Base-by-base conservation (phyloP, 2,888 invertebrate genomes). In the Caenorhabditis sinica region DNA sequence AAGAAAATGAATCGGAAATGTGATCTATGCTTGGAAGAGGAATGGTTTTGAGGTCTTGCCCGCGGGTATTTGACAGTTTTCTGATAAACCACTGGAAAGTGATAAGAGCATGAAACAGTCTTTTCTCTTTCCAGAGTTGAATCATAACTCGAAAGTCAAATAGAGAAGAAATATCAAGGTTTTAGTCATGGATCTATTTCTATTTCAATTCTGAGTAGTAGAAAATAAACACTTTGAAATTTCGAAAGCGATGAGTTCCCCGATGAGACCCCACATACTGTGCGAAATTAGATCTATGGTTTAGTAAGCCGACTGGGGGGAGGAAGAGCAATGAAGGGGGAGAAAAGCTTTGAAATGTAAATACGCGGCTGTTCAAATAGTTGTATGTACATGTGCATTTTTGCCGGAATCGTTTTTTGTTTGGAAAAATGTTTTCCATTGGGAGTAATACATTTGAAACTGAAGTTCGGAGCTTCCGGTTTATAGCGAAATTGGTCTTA, bases 351-450 rank as follows among this genome's bases (percentile, higher is more conserved):
- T 30, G 58, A 71, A 79, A 79, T 79, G 79, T 79, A 79, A 79
- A 71, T 71, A 79, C 71, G 79, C 63, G 63, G 40, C 79, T 79
- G 79, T 79, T 79, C 79, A 79, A 79, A 79, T 65, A 79, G 61
- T 71, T 69, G 36, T 79, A 79, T 79, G 65, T 79, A 63, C 71
- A 79, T 79, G 79, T 72, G 79, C 69, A 77, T 77, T 68, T 77
- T 63, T 63, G 56, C 51, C 25, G 1, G 17, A 28, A 30, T 20
- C 36, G 20, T 69, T 69, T 56, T 69, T 69, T 51, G 40, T 45
- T 45, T 28, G 9, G 11, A 25, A 40, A n/a, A 40, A 25, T 69
- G 65, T 23, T 68, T 15, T 25, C 53, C 53, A 2, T 53, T 53
- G 53, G 68, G 53, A 69, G 53, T 51, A 33, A n/a, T 30, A 36